These are phyloP conservation scores for Bubo bubo DNA, from an alignment of 2,113 vertebrate genomes.

Conservation along the genomic window DNA sequence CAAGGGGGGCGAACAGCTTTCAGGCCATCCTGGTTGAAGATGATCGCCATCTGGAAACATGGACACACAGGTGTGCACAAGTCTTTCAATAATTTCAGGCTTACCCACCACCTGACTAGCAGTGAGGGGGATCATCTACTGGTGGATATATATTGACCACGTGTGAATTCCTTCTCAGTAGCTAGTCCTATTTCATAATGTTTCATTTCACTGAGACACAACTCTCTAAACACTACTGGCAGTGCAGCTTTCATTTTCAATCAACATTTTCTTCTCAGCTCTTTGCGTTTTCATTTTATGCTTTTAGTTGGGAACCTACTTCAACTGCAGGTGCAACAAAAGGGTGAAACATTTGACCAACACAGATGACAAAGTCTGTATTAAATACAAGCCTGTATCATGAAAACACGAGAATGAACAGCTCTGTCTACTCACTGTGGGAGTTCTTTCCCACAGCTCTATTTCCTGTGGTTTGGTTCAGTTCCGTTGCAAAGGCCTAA, in stretches of 20 bases:
- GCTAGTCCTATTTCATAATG: not conserved
- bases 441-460: not conserved
- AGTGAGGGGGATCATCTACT: not conserved
- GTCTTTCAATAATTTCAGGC: not conserved
- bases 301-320: not conserved
- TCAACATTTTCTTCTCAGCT: not conserved
- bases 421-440: not conserved
- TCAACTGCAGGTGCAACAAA: not conserved
- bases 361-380: not conserved
- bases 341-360: not conserved
- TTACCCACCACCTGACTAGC: not conserved
- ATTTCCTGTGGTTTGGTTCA: not conserved
- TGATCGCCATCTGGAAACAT: constrained; percentile 91
- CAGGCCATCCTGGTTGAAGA: constrained; percentile 95
- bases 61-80: not conserved
- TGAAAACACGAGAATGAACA: not conserved
- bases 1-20: constrained; percentile 90
- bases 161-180: not conserved
- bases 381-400: not conserved
- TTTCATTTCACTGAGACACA: not conserved
- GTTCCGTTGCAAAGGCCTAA: not conserved
- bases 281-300: not conserved
- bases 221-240: not conserved
- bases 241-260: not conserved
- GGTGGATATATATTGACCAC: not conserved